A percentile compares a stretch with the other conserved stretches of the same genome.
phyloP scores from a whole-genome alignment of 53 echinoderm and acorn worm genomes.

The Echinometra lucunter region DNA sequence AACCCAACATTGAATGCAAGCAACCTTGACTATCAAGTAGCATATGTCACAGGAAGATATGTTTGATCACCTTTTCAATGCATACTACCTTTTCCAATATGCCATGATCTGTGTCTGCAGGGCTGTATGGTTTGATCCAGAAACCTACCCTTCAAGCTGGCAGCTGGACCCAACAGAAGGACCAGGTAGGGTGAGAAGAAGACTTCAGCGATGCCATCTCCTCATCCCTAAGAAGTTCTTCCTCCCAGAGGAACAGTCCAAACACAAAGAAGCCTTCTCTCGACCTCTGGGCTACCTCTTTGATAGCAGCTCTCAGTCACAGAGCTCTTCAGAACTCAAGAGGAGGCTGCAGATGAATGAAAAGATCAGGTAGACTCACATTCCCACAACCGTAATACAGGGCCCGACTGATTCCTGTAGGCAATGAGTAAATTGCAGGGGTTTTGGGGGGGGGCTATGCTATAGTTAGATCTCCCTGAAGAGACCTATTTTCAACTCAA shows the following conservation, averaged over 20 bases:
- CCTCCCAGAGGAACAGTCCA: conserved; percentile 70
- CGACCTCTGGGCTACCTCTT: conserved; percentile 85
- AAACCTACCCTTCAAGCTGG: conserved; percentile 89
- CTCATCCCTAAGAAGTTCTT: conserved; percentile 82
- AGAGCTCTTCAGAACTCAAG: conserved; percentile 91
- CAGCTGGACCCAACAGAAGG: conserved; percentile 97
- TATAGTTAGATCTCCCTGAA: neutral
- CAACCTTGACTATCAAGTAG: no score
- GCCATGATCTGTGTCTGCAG: conserved; percentile 48
- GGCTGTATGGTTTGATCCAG: conserved; percentile 89
- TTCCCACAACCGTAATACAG: no score
- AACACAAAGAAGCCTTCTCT: conserved; percentile 59
- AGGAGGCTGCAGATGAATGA: conserved; percentile 94
- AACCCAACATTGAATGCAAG: no score
- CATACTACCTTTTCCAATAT: neutral
- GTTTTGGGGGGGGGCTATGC: neutral
- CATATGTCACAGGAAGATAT: no score
- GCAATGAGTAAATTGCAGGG: no score
- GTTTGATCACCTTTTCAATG: no score
- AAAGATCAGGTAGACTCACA: conserved; percentile 92
- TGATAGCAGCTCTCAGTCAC: conserved; percentile 77
- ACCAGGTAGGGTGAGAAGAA: conserved; percentile 86
- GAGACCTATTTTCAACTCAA: neutral
- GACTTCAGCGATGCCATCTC: conserved; percentile 92
- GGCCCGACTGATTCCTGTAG: no score